Evolutionary conservation across 2,888 invertebrate species (phyloP), one percentile per base, ranked within the genome.

Genomic region (Trypoxylon attenuatum): DNA sequence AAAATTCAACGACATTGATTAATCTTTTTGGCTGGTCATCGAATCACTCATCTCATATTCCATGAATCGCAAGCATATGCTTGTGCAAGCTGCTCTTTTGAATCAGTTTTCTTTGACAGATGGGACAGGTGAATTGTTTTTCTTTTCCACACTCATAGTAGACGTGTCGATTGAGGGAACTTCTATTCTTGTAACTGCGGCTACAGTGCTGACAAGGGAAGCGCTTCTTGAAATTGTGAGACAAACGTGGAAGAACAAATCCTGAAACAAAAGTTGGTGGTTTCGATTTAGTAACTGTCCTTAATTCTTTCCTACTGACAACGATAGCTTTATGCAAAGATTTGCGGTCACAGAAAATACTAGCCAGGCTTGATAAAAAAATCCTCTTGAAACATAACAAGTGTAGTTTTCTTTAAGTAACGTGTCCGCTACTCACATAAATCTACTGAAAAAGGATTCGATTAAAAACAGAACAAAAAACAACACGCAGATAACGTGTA

Each of bases 171-270:
- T 84, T 82, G 23, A 87, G 71, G 42, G 87, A 87, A 56, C 82
- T 80, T 62, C 82, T 83, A 53, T 84, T 83, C 71, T 82, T 84
- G 76, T 87, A 87, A 43, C 84, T 74, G 27, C 73, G 69, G 13
- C 77, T 57, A 60, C 79, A 77, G n/a, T 69, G 59, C 10, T 25
- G 38, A 49, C 78, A 80, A 3, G 73, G 69, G 59, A 65, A 79
- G 2, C 71, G 72, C 53, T 73, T 73, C 23, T n/a, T 5, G 15
- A 5, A n/a, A 18, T 39, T 1, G 25, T 42, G 6, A 41, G 25
- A 19, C 13, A 22, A 21, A 29, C 23, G 16, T 18, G 23, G 8
- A n/a, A 16, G n/a, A 6, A 22, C 42, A 29, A 6, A 23, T 46
- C 43, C 74, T 67, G 69, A 60, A 69, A 70, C 69, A 73, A 18